phyloP scores from a whole-genome alignment of 2,113 vertebrate species.

The Nyctibius bracteatus region DNA sequence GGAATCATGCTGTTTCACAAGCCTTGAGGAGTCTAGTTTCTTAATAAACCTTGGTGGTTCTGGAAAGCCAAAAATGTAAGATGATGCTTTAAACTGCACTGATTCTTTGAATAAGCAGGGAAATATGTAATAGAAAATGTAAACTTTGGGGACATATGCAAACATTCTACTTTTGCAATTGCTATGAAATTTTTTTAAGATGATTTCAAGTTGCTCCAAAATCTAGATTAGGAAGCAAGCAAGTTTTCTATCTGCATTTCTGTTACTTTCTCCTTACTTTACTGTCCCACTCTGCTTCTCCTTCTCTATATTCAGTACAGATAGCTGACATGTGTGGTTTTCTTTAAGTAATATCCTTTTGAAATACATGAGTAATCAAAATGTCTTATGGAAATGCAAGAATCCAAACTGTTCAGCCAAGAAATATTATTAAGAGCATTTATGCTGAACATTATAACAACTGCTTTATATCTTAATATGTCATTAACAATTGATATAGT shows the following conservation, averaged over 20 bases:
- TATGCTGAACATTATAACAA: neutral
- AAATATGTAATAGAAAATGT: neutral
- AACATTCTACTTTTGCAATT: neutral
- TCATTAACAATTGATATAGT: neutral
- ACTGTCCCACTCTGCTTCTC: neutral
- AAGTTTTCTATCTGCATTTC: neutral
- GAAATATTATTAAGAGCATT: neutral
- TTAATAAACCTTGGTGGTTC: slow-evolving; percentile 96
- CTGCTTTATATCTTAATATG: neutral
- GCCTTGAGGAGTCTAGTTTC: slow-evolving; percentile 89
- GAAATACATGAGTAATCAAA: neutral
- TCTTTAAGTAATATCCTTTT: neutral
- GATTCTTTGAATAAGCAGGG: neutral
- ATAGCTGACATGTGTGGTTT: neutral
- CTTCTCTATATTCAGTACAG: neutral
- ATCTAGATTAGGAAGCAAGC: neutral
- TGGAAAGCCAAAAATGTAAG: slow-evolving; percentile 78
- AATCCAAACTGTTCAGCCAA: neutral
- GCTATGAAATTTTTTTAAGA: neutral
- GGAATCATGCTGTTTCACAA: slow-evolving; percentile 86
- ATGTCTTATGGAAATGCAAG: neutral
- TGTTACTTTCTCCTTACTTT: neutral
- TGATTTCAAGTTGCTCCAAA: neutral
- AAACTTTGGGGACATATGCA: neutral
- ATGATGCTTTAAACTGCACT: neutral